These are phyloP conservation scores for Phaethornis superciliosus DNA, from an alignment of 2,113 vertebrate genomes.

Conservation along the genomic window DNA sequence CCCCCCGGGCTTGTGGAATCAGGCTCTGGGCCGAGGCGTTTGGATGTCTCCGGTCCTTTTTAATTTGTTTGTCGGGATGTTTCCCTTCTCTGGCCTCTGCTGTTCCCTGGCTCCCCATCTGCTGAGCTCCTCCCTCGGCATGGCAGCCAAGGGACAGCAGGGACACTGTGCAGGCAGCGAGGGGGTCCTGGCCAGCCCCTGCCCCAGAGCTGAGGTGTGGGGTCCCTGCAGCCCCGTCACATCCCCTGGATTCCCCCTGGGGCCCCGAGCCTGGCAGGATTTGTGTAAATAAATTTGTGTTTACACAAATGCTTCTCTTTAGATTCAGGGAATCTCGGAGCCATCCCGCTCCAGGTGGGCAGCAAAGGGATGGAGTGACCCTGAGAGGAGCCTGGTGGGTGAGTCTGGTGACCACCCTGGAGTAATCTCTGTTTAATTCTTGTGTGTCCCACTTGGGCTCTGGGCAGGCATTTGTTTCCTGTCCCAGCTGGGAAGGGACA, in stretches of 20 bases:
- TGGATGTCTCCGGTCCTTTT: not conserved
- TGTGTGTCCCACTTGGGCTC: not conserved
- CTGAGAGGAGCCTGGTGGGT: not conserved
- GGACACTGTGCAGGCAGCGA: not conserved
- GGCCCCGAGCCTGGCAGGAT: fast-evolving
- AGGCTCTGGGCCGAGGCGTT: not conserved
- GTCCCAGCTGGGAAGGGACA: conserved; percentile 39
- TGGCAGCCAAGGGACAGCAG: not conserved
- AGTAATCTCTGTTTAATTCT: not conserved
- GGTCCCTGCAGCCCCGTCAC: not conserved
- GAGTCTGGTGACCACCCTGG: fast-evolving
- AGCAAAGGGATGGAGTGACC: not conserved
- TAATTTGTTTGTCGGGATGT: not conserved
- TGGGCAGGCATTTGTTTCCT: not conserved
- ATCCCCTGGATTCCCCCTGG: no score
- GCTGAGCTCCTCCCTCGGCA: not conserved
- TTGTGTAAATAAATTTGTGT: no score
- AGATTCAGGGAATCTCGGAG: not conserved
- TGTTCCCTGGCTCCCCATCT: not conserved
- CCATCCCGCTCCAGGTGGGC: not conserved
- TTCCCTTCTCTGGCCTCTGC: not conserved
- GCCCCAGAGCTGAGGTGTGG: no score
- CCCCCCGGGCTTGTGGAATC: no score
- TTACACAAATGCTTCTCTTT: not conserved
- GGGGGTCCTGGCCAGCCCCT: not conserved